Evolutionary conservation across 1,140 invertebrate species (phyloP).

Genomic region (Gyrodactylus salaris): DNA sequence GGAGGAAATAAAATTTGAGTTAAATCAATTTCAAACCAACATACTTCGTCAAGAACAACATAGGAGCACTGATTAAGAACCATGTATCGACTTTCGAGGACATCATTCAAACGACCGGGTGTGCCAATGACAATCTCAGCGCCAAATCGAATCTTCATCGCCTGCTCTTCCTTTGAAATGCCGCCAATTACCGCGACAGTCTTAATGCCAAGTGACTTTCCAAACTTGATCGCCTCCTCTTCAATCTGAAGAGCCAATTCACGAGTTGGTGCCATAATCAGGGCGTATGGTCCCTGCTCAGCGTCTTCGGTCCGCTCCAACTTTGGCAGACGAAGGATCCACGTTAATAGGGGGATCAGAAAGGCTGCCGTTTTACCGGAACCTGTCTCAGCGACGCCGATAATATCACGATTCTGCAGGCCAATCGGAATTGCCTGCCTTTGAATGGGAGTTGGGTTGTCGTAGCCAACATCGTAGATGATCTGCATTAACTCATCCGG

Average conservation of each 20-base stretch:
- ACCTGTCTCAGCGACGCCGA: constrained; percentile 91
- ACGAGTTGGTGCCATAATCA: constrained; percentile 85
- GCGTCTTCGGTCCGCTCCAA: constrained; percentile 39
- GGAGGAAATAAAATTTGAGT: constrained; percentile 6
- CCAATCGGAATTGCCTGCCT: constrained; percentile 95
- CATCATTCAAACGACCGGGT: constrained; percentile 89
- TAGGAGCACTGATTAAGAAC: constrained; percentile 62
- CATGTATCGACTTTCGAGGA: constrained; percentile 82
- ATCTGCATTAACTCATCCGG: constrained; percentile 66
- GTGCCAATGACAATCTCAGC: constrained; percentile 93
- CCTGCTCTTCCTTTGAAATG: constrained; percentile 71
- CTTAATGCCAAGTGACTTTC: constrained; percentile 56
- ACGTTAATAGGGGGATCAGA: constrained; percentile 70
- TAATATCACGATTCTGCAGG: constrained; percentile 82
- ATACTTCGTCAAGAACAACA: constrained; percentile 30
- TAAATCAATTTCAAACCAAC: constrained; percentile 10
- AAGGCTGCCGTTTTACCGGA: constrained; percentile 94
- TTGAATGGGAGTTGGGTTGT: constrained; percentile 90
- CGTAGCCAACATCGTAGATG: constrained; percentile 55
- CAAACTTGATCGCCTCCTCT: constrained; percentile 92
- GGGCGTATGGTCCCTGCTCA: constrained; percentile 73
- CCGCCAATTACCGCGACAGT: constrained; percentile 94
- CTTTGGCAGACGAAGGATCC: constrained; percentile 90
- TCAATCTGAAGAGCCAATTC: constrained; percentile 98
- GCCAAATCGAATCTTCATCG: constrained; percentile 65